A percentile compares a stretch with the other conserved stretches of the same genome.
These are phyloP conservation scores for Lates calcarifer DNA, from an alignment of 2,113 vertebrate species.

Conservation along the genomic window DNA sequence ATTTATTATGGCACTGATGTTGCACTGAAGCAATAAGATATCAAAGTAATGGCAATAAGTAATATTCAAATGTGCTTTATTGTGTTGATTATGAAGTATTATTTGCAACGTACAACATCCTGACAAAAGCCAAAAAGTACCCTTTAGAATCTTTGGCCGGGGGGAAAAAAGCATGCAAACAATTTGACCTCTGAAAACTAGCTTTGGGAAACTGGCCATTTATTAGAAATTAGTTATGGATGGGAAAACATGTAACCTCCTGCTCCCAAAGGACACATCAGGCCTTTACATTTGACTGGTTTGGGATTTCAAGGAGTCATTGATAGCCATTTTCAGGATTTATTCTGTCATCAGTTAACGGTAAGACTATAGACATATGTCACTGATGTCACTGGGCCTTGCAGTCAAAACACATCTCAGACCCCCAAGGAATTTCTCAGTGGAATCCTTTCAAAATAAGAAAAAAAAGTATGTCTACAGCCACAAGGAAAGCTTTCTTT, in stretches of 20 bases:
- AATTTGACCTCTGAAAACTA: slow-evolving; percentile 79
- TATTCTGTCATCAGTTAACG: slow-evolving; percentile 79
- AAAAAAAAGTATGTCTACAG: neutral
- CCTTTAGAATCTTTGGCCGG: neutral
- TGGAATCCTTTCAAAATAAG: slow-evolving; percentile 37
- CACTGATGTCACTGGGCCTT: slow-evolving; percentile 55
- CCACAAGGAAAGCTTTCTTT: neutral
- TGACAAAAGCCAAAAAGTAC: slow-evolving; percentile 20
- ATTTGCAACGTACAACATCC: neutral
- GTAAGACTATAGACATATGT: slow-evolving; percentile 63
- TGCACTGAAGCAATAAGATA: neutral
- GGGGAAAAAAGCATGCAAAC: slow-evolving; percentile 74
- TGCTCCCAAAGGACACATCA: slow-evolving; percentile 74
- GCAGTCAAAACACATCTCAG: slow-evolving; percentile 64
- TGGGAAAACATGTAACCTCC: slow-evolving; percentile 71
- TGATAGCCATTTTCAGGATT: slow-evolving; percentile 73
- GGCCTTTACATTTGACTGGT: slow-evolving; percentile 73
- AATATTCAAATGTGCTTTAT: neutral
- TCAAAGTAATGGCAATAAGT: neutral
- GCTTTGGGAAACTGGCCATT: slow-evolving; percentile 74
- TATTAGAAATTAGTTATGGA: slow-evolving; percentile 81
- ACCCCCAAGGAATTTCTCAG: slow-evolving; percentile 41
- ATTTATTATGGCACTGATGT: neutral
- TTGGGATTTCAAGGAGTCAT: slow-evolving; percentile 74
- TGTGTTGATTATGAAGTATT: neutral